These are phyloP conservation scores for Xyrichtys novacula DNA, from an alignment of 2,797 vertebrate genomes.

Conservation along the genomic window DNA sequence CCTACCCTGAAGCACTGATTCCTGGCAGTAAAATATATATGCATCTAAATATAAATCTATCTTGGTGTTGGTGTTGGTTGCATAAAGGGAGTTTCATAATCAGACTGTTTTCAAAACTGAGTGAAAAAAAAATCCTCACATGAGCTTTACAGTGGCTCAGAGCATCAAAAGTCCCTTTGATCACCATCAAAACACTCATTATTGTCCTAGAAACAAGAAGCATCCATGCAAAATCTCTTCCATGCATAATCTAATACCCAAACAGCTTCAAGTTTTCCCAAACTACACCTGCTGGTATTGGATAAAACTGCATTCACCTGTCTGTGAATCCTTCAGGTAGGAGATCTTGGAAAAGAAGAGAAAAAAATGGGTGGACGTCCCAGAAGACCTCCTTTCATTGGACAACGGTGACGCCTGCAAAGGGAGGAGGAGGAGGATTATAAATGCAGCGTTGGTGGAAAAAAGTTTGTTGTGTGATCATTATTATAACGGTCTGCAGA, in stretches of 20 bases:
- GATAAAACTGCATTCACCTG: neutral
- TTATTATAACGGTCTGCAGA: conserved; percentile 51
- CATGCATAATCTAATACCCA: neutral
- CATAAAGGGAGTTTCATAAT: too few species aligned
- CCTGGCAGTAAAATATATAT: too few species aligned
- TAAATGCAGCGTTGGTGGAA: conserved; percentile 58
- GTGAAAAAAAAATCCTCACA: too few species aligned
- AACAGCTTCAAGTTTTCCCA: too few species aligned
- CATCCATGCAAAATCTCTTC: neutral
- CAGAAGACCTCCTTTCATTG: conserved; percentile 47
- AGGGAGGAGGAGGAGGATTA: conserved; percentile 54
- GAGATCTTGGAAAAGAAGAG: neutral
- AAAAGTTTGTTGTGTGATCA: neutral
- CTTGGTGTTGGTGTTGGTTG: too few species aligned
- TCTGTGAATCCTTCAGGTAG: conserved; percentile 35
- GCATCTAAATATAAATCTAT: too few species aligned
- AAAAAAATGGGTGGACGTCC: neutral
- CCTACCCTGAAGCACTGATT: too few species aligned
- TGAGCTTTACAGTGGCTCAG: too few species aligned
- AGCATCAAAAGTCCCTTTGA: neutral
- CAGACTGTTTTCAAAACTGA: too few species aligned
- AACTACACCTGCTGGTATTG: neutral
- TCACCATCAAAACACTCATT: neutral
- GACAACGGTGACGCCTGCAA: conserved; percentile 56
- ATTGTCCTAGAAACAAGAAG: too few species aligned